phyloP scores from a whole-genome alignment of 2,888 invertebrate species.

The Macrophya annulata region DNA sequence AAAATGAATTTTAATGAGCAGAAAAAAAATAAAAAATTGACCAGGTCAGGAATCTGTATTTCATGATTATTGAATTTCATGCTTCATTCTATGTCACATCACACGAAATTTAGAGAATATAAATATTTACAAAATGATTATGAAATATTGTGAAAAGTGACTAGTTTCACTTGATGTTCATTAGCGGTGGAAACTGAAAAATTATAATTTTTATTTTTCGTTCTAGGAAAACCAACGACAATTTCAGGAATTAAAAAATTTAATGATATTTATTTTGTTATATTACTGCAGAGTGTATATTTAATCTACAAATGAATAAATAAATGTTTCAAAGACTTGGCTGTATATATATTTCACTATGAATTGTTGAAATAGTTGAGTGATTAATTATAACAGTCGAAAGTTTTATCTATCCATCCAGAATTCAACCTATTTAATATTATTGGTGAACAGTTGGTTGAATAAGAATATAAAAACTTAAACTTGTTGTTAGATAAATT shows the following conservation, averaged over 20 bases:
- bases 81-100: not conserved
- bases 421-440: not conserved
- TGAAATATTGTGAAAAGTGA: not conserved
- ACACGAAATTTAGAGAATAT: not conserved
- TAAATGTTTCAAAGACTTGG: not conserved
- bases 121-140: not conserved
- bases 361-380: not conserved
- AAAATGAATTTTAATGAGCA: not conserved
- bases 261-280: not conserved
- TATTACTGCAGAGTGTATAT: conserved; percentile 20
- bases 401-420: too few relatives aligned
- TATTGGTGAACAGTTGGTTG: too few relatives aligned
- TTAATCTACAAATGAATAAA: conserved; percentile 22
- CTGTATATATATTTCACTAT: not conserved
- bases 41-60: not conserved
- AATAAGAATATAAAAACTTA: too few relatives aligned
- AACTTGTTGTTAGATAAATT: too few relatives aligned
- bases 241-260: not conserved
- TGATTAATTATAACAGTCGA: not conserved
- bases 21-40: not conserved
- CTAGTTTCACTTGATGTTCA: not conserved
- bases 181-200: not conserved
- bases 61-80: not conserved
- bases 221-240: not conserved
- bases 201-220: not conserved